phyloP scores from a whole-genome alignment of 2,113 vertebrate genomes.

The Triplophysa siluroides region DNA sequence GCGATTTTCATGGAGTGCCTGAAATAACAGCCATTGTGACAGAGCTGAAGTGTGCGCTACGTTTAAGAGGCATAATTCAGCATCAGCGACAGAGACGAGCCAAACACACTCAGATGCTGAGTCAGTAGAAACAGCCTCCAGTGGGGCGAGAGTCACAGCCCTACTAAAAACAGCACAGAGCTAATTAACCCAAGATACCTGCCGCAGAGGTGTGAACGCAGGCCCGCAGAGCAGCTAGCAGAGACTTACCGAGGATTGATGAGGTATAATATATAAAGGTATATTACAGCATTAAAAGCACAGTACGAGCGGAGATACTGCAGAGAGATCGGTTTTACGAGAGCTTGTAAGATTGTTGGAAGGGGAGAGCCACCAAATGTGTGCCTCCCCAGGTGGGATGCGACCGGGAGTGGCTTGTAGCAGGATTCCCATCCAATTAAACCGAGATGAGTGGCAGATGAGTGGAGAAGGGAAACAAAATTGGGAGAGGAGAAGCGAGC shows the following conservation, averaged over 20 bases:
- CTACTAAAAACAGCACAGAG: constrained; percentile 49
- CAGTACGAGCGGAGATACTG: not conserved
- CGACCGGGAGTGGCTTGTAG: constrained; percentile 53
- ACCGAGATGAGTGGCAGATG: constrained; percentile 62
- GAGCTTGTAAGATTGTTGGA: not conserved
- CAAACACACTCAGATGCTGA: constrained; percentile 42
- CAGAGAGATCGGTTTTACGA: not conserved
- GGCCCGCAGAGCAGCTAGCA: not conserved
- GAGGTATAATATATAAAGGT: constrained; percentile 23
- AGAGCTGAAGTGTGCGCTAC: constrained; percentile 42
- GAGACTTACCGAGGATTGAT: constrained; percentile 10
- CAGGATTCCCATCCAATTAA: constrained; percentile 66
- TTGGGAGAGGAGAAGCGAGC: not conserved
- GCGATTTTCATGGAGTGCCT: not conserved
- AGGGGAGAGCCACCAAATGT: constrained; percentile 31
- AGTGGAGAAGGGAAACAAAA: constrained; percentile 51
- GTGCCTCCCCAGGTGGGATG: constrained; percentile 37
- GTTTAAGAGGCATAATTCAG: constrained; percentile 32
- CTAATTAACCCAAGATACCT: constrained; percentile 67
- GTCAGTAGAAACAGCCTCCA: constrained; percentile 49
- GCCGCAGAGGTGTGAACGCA: constrained; percentile 54
- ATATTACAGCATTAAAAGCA: not conserved
- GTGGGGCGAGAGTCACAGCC: not conserved
- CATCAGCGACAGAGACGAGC: constrained; percentile 50
- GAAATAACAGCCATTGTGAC: not conserved